phyloP scores from a whole-genome alignment of 2,888 invertebrate species.

The Clivina fossor region DNA sequence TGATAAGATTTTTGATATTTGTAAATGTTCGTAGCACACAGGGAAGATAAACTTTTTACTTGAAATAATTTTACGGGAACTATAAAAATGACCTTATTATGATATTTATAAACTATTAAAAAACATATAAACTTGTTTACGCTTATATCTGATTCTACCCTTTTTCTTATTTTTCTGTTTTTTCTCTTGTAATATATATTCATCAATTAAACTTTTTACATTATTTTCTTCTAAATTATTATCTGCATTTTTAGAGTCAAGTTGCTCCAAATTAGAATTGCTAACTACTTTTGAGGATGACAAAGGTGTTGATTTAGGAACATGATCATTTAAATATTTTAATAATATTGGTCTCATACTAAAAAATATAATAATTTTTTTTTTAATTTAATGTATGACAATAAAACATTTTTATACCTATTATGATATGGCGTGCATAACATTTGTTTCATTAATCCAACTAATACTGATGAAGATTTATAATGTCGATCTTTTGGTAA shows the following conservation, averaged over 20 bases:
- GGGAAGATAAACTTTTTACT: conserved; percentile 44
- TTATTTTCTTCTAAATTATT: conserved; percentile 10
- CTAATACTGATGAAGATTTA: conserved; percentile 13
- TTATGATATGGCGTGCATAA: conserved; percentile 14
- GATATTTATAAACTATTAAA: neutral
- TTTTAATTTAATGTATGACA: neutral
- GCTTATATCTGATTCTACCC: conserved; percentile 4
- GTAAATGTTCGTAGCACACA: conserved; percentile 47
- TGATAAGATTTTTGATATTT: conserved; percentile 45
- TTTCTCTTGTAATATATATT: conserved; percentile 19
- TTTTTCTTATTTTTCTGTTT: conserved; percentile 11
- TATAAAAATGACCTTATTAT: too few species aligned
- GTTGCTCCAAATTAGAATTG: neutral
- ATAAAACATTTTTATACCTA: conserved; percentile 7
- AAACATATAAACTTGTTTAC: neutral
- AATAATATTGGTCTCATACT: conserved; percentile 26
- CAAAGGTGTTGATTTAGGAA: conserved; percentile 17
- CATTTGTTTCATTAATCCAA: conserved; percentile 27
- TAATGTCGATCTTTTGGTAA: conserved; percentile 45
- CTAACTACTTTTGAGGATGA: neutral
- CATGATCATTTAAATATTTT: conserved; percentile 21
- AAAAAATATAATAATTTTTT: conserved; percentile 6
- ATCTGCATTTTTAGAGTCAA: conserved; percentile 4
- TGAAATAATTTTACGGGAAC: too few species aligned
- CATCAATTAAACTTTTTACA: conserved; percentile 27